Base-by-base conservation (phyloP, 2,797 vertebrate species). In the Gambelia wislizenii region DNA sequence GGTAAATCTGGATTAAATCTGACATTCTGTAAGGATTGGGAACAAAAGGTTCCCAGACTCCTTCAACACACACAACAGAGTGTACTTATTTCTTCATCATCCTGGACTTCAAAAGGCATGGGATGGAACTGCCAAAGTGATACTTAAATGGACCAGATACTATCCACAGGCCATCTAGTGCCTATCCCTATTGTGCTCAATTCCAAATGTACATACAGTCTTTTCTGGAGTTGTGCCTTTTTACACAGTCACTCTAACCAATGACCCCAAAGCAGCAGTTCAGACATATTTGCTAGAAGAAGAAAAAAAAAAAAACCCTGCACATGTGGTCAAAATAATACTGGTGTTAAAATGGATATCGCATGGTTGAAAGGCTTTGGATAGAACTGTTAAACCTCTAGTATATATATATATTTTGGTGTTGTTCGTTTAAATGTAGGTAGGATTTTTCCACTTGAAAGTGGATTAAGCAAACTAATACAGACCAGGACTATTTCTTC, bases 391-490 rank as follows among this genome's bases (percentile, higher is more conserved):
- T 80, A 72, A 72, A 47, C 42, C 14, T 20, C 64, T 6, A 13
- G 39, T 44, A 49, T 42, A n/a, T n/a, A n/a, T n/a, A n/a, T n/a
- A n/a, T n/a, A n/a, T 82, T 36, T 18, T 84, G 6, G 4, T 59
- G 22, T 59, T 6, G 20, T 4, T 59, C 6, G 14, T 88, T 70
- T 42, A 93, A 59, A 52, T 91, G 87, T 0, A 89, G 52, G 14
- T 69, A 74, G 56, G 30, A 33, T 87, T 14, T 5, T 47, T 16
- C 92, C 88, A 80, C 86, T 93, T 92, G 89, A 92, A 92, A 88
- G 77, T 84, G 88, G 89, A 91, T 83, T 84, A 85, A 92, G 94
- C 27, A 42, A 76, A 77, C 33, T 92, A 47, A 85, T 88, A 84
- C 25, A 89, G 22, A 44, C 91, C 89, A 77, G 52, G 84, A 84